Base-by-base conservation (phyloP, 2,888 invertebrate species). In the Pristionchus mayeri region DNA sequence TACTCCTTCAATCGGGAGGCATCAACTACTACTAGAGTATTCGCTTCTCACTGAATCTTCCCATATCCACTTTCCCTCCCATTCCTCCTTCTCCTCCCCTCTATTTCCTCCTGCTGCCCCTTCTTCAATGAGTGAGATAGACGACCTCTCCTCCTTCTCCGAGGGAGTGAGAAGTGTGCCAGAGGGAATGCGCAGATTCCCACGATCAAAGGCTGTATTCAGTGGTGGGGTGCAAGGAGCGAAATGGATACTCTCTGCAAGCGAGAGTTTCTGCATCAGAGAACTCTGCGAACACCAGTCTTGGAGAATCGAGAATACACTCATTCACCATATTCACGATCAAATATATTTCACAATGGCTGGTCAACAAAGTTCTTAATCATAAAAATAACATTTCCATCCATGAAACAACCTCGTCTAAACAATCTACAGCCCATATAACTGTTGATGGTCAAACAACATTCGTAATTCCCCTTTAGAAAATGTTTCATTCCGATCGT, bases 31-130 rank as follows among this genome's bases (percentile, higher is more conserved):
- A 71, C 71, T 71, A 71, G 71, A 71, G 71, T 71, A 71, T 30
- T 63, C 71, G 13, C 71, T 44, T n/a, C 40, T 71, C 71, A n/a
- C n/a, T n/a, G n/a, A n/a, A n/a, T n/a, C 18, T 44, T 40, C 54
- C 71, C 71, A 71, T 71, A 71, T 71, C 71, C 40, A 71, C 71
- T 71, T 71, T 71, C 71, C 40, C 71, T 21, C n/a, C 67, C 67
- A 21, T 9, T 37, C 21, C 13, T 71, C 44, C 71, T 71, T 44
- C 71, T 71, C 30, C 67, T n/a, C 27, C 57, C 54, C 63, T 63
- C 63, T 63, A 63, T 63, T 63, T 63, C 63, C 63, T 63, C 63
- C 34, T 44, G 44, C 44, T n/a, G n/a, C n/a, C n/a, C 67, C 63
- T 40, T 44, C 71, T 71, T 71, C 71, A 71, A 63, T 63, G 71